Evolutionary conservation across 2,113 vertebrate genomes (phyloP).

Genomic region (Grammomys surdaster): DNA sequence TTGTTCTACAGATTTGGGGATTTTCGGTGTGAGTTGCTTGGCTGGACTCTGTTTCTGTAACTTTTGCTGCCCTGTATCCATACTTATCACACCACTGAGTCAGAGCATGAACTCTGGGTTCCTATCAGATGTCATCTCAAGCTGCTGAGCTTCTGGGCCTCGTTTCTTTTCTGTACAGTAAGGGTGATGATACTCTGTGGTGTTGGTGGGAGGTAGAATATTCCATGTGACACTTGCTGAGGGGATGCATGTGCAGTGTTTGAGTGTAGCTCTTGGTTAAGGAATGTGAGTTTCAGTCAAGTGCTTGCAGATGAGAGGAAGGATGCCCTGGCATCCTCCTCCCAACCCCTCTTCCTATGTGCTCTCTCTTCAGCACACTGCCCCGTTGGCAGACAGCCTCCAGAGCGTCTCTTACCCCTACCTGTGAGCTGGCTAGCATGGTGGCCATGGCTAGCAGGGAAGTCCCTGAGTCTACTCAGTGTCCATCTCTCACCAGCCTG

Average conservation of each 20-base stretch:
- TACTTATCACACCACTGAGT: background rate
- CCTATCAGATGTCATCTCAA: background rate
- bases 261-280: background rate
- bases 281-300: fast-evolving
- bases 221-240: background rate
- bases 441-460: background rate
- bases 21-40: background rate
- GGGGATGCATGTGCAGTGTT: too few relatives aligned
- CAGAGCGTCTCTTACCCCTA: background rate
- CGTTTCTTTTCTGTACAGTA: background rate
- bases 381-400: background rate
- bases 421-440: slow-evolving; percentile 1
- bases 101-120: background rate
- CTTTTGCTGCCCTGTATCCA: background rate
- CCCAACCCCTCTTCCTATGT: background rate
- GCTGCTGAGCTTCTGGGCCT: background rate
- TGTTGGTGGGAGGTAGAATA: background rate
- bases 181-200: background rate
- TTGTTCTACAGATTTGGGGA: background rate
- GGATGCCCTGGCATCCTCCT: background rate
- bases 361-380: slow-evolving; percentile 42
- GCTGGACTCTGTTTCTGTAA: background rate
- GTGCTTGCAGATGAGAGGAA: background rate
- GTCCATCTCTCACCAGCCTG: background rate
- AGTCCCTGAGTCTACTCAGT: slow-evolving; percentile 20